These are phyloP conservation scores for Phataginus tetradactyla DNA, from an alignment of 2,797 vertebrate genomes.

Conservation along the genomic window DNA sequence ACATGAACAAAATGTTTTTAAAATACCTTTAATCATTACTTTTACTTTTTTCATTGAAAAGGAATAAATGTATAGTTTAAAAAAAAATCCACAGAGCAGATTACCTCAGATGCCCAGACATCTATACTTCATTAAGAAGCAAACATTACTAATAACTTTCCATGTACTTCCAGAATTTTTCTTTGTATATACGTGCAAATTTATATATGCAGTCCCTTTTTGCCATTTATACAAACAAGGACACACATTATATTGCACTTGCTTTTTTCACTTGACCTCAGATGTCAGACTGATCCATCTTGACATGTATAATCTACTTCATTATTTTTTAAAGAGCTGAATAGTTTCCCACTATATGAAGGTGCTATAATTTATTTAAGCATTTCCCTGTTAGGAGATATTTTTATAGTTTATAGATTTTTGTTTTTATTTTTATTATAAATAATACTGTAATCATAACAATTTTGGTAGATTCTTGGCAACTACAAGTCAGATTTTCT, in stretches of 20 bases:
- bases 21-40: neutral
- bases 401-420: neutral
- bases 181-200: neutral
- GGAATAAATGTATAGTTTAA: neutral
- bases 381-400: neutral
- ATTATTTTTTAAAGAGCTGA: slow-evolving; percentile 51
- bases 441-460: slow-evolving; percentile 15
- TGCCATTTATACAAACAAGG: neutral
- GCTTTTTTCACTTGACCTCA: slow-evolving; percentile 26
- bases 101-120: neutral
- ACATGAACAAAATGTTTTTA: neutral
- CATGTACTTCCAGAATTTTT: slow-evolving; percentile 18
- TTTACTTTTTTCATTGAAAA: slow-evolving; percentile 28
- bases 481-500: slow-evolving; percentile 1
- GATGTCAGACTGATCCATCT: neutral
- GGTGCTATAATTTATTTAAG: slow-evolving; percentile 30
- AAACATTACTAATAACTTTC: neutral
- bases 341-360: neutral
- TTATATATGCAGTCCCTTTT: neutral
- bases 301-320: neutral
- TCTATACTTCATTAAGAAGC: neutral
- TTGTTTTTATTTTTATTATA: neutral
- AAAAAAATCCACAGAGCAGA: neutral
- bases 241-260: neutral
- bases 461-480: neutral